Evolutionary conservation across 2,888 invertebrate genomes (phyloP), one percentile per base, ranked within the genome.

Genomic region (Erebia epiphron): DNA sequence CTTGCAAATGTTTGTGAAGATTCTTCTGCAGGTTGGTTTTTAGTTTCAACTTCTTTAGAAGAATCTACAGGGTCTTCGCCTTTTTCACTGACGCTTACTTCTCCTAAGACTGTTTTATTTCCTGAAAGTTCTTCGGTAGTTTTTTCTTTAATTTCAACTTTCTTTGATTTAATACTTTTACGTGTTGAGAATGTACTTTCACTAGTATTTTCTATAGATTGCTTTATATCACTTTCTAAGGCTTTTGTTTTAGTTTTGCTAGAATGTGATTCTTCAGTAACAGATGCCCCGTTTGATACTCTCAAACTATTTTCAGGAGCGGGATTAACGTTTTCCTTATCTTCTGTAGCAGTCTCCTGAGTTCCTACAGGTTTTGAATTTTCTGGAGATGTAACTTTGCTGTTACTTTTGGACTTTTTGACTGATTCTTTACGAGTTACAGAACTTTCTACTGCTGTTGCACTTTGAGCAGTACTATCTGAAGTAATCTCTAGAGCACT

Each of bases 121-220:
- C 16, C 60, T 60, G 41, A 60, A n/a, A 16, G 16, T 46, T 61
- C 46, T 69, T 67, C 63, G 21, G 57, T 35, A 14, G 67, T 54
- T 50, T 49, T 11, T 73, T 60, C 75, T 35, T 13, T 58, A n/a
- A 14, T n/a, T 60, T 61, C 61, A 35, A 35, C 21, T 68, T 72
- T 65, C 41, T 68, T 68, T 49, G 71, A 68, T 70, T 68, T 69
- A 16, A 68, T 21, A 21, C 68, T 73, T 62, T 69, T 71, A 71
- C 67, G 71, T 13, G 54, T 64, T 16, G 71, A 54, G 52, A 9
- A 14, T 21, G 56, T 57, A n/a, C 9, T 18, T 10, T 26, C 41
- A 65, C 41, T 66, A 18, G 66, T n/a, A 18, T 26, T 58, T 56
- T 65, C 66, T 62, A 18, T 7, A 43, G 50, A 26, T 65, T 73